Percentiles rank a stretch among this genome's conserved stretches.
Conservation (phyloP, 2,888 invertebrate genomes). For the Miltochrista miniata region DNA sequence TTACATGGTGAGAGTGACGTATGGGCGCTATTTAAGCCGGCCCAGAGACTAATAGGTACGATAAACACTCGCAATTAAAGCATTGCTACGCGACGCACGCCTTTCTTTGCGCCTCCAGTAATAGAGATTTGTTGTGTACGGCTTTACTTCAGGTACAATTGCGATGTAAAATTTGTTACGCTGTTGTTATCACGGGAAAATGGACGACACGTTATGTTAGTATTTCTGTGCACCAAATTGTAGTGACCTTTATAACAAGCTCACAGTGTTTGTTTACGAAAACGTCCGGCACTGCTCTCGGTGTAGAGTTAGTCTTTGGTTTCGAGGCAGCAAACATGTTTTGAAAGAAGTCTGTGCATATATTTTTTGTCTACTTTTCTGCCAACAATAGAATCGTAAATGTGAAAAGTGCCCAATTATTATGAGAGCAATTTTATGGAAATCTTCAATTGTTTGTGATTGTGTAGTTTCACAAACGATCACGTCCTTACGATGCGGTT, state of each 20-base stretch:
- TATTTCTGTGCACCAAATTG: conserved; percentile 12
- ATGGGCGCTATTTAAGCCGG: conserved; percentile 78
- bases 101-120: conserved; percentile 74
- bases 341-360: neutral
- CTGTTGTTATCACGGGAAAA: conserved; percentile 25
- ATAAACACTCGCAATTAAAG: conserved; percentile 82
- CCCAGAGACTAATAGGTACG: conserved; percentile 77
- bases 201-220: conserved; percentile 12
- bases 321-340: neutral
- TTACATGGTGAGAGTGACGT: conserved; percentile 79
- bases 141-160: conserved; percentile 40
- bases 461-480: too few relatives aligned
- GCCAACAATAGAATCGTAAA: too few relatives aligned
- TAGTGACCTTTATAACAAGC: conserved; percentile 1
- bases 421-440: too few relatives aligned
- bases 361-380: too few relatives aligned
- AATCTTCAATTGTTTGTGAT: too few relatives aligned
- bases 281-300: neutral
- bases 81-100: conserved; percentile 81
- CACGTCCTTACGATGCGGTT: too few relatives aligned
- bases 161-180: conserved; percentile 36
- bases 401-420: too few relatives aligned
- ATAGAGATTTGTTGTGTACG: conserved; percentile 71
- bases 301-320: neutral
- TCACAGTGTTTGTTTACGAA: neutral